Percentiles rank a stretch among this genome's conserved stretches.
These are phyloP conservation scores for Anoncus sp. DNA, from an alignment of 2,888 invertebrate genomes.

Conservation along the genomic window DNA sequence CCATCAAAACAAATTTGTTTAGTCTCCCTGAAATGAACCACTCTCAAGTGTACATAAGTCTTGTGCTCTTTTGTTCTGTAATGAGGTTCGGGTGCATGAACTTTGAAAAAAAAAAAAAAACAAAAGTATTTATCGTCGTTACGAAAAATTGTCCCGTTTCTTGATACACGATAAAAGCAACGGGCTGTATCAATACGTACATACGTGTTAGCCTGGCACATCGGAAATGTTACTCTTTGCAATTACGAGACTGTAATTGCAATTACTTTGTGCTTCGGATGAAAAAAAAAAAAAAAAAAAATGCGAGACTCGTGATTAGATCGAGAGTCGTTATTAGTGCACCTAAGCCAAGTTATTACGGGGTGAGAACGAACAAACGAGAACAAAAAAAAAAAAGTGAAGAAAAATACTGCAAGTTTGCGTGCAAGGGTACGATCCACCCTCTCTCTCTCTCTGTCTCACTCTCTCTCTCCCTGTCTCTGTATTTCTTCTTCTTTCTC, in stretches of 20 bases:
- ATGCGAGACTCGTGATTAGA: neutral
- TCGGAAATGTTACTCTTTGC: slow-evolving; percentile 48
- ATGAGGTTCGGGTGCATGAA: too few species aligned
- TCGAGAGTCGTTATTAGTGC: slow-evolving; percentile 47
- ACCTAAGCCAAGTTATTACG: slow-evolving; percentile 12
- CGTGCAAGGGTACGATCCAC: slow-evolving; percentile 33
- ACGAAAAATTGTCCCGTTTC: too few species aligned
- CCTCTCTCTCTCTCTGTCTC: slow-evolving; percentile 1
- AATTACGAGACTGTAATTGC: slow-evolving; percentile 55
- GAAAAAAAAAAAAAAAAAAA: too few species aligned
- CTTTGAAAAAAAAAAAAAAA: too few species aligned
- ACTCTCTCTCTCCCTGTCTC: too few species aligned
- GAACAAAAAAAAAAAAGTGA: slow-evolving; percentile 32
- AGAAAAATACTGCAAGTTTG: slow-evolving; percentile 2
- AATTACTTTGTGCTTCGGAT: slow-evolving; percentile 38
- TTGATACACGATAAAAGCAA: too few species aligned
- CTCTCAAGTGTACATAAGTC: too few species aligned
- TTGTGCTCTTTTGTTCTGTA: too few species aligned
- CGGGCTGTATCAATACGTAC: neutral
- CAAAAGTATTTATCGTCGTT: too few species aligned
- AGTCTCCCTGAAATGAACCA: too few species aligned
- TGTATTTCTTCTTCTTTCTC: too few species aligned
- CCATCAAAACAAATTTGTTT: too few species aligned
- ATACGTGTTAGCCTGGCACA: slow-evolving; percentile 27
- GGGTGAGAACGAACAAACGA: slow-evolving; percentile 28